A percentile compares a stretch with the other conserved stretches of the same genome.
Evolutionary conservation across 2,888 invertebrate species (phyloP).

Genomic region (Tinea trinotella): DNA sequence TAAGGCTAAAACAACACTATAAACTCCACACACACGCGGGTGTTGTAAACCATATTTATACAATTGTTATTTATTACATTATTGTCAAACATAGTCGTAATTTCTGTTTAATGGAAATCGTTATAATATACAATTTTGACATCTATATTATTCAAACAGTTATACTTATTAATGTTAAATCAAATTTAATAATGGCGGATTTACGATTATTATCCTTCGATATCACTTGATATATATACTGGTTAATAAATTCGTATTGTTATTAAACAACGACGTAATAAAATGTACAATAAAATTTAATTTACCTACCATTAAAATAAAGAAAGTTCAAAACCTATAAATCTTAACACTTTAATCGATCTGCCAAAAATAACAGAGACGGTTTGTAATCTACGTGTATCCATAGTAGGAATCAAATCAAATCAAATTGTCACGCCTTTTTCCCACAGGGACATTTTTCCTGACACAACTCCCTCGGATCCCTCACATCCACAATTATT

Average conservation of each 20-base stretch:
- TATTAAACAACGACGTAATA: neutral
- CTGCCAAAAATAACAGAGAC: no score
- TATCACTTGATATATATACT: neutral
- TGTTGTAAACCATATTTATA: neutral
- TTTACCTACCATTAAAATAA: no score
- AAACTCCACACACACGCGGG: neutral
- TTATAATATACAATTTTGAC: neutral
- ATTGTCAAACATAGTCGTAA: neutral
- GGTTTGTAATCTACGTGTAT: no score
- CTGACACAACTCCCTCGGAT: no score
- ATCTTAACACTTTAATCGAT: no score
- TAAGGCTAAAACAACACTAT: conserved; percentile 11
- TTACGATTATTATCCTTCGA: neutral
- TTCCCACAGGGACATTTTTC: no score
- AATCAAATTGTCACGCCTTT: no score
- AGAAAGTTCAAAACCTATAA: no score
- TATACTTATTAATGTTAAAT: neutral
- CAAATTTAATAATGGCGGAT: conserved; percentile 4
- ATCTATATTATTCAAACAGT: conserved; percentile 5
- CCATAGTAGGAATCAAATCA: no score
- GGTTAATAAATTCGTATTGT: neutral
- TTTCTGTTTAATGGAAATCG: conserved; percentile 6
- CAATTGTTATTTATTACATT: conserved; percentile 2
- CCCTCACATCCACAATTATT: no score
- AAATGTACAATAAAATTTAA: no score